Conservation (phyloP, 2,113 vertebrate genomes). For the Suricata suricatta region DNA sequence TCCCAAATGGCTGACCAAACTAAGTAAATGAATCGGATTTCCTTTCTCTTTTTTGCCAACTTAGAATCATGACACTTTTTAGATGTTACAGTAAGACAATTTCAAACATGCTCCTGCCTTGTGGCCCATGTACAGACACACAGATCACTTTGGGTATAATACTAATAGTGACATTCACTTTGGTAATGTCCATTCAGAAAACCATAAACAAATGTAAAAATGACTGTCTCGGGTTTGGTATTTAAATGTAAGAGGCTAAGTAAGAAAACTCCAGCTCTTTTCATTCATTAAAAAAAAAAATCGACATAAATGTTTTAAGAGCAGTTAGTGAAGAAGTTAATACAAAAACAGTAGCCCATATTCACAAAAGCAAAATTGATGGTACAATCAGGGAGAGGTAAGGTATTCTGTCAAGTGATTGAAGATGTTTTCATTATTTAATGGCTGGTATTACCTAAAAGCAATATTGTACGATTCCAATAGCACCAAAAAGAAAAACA, state of each 20-base stretch:
- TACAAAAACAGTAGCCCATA: not conserved
- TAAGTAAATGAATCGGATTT: not conserved
- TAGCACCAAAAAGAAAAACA: conserved; percentile 49
- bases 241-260: not conserved
- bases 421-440: conserved; percentile 70
- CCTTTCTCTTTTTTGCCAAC: not conserved
- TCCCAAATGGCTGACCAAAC: not conserved
- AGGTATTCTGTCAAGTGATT: conserved; percentile 50
- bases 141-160: not conserved
- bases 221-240: not conserved
- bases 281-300: not conserved
- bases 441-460: conserved; percentile 64
- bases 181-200: not conserved
- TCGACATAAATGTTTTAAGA: not conserved
- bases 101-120: not conserved
- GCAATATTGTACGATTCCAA: conserved; percentile 38
- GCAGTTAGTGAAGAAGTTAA: conserved; percentile 67
- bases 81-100: not conserved
- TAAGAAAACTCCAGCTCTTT: not conserved
- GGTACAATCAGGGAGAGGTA: conserved; percentile 40
- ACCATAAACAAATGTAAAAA: not conserved
- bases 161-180: not conserved
- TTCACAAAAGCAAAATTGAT: conserved; percentile 53
- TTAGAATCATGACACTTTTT: not conserved
- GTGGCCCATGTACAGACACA: not conserved